These are phyloP conservation scores for Vombatus ursinus DNA, from an alignment of 2,113 vertebrate genomes.

Conservation along the genomic window DNA sequence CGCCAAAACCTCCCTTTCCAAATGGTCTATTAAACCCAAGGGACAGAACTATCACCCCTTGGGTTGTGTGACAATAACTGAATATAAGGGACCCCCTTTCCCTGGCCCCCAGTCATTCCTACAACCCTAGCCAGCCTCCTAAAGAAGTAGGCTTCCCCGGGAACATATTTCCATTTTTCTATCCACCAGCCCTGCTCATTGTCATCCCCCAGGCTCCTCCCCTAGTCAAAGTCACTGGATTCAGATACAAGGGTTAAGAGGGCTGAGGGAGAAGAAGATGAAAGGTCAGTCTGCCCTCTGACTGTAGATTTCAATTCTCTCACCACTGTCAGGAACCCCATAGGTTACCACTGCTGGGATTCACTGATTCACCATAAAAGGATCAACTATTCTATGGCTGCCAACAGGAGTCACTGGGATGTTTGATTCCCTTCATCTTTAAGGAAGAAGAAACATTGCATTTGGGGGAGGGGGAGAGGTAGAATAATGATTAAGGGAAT, in stretches of 20 bases:
- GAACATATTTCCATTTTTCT: neutral
- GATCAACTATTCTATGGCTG: neutral
- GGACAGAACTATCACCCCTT: neutral
- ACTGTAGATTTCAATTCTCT: neutral
- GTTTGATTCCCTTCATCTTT: neutral
- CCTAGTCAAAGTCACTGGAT: neutral
- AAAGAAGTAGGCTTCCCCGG: neutral
- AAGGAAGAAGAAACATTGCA: neutral
- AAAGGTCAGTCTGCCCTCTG: neutral
- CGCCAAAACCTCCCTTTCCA: neutral
- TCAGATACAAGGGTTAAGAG: neutral
- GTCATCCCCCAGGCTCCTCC: neutral
- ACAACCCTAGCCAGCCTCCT: neutral
- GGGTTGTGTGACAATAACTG: neutral
- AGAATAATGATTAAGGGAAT: neutral
- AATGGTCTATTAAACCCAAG: neutral
- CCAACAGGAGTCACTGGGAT: neutral
- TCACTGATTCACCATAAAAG: neutral
- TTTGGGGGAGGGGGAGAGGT: neutral
- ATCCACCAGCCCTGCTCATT: neutral
- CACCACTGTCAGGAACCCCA: neutral
- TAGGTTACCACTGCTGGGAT: neutral
- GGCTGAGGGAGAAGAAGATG: too few species aligned
- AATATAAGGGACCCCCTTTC: neutral
- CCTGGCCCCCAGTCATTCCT: neutral